A percentile compares a stretch with the other conserved stretches of the same genome.
These are phyloP conservation scores for Caenorhabditis uteleia DNA, from an alignment of 2,888 invertebrate genomes.

Conservation along the genomic window DNA sequence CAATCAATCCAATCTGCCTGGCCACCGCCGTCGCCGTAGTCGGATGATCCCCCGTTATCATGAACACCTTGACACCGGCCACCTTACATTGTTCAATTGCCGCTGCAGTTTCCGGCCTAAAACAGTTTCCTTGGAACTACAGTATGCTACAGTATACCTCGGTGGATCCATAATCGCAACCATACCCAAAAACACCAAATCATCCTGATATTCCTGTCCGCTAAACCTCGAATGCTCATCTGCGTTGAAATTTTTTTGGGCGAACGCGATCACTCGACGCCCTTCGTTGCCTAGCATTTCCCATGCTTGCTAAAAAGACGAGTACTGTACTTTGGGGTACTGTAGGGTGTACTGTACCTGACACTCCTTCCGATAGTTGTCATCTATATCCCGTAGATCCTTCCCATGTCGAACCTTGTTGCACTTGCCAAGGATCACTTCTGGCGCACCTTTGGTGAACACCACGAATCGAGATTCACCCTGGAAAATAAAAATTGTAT, in stretches of 20 bases:
- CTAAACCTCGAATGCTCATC: constrained; percentile 44
- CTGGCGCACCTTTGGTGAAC: constrained; percentile 68
- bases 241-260: constrained; percentile 61
- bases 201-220: constrained; percentile 47
- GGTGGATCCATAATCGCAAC: constrained; percentile 69
- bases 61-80: constrained; percentile 68
- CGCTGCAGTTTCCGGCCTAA: constrained; percentile 59
- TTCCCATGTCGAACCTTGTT: constrained; percentile 46
- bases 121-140: background rate
- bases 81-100: constrained; percentile 67
- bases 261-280: constrained; percentile 66
- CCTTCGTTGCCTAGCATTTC: constrained; percentile 66
- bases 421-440: constrained; percentile 61
- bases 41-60: constrained; percentile 68
- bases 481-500: too few species aligned
- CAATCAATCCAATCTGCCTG: constrained; percentile 63
- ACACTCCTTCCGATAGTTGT: constrained; percentile 56
- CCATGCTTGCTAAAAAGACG: too few species aligned
- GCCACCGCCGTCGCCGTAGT: constrained; percentile 66
- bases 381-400: constrained; percentile 55
- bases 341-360: constrained; percentile 37
- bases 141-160: constrained; percentile 22
- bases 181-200: constrained; percentile 67
- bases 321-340: constrained; percentile 22
- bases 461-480: constrained; percentile 53